Evolutionary conservation across 2,888 invertebrate genomes (phyloP).

Genomic region (Slavum lentiscoides): DNA sequence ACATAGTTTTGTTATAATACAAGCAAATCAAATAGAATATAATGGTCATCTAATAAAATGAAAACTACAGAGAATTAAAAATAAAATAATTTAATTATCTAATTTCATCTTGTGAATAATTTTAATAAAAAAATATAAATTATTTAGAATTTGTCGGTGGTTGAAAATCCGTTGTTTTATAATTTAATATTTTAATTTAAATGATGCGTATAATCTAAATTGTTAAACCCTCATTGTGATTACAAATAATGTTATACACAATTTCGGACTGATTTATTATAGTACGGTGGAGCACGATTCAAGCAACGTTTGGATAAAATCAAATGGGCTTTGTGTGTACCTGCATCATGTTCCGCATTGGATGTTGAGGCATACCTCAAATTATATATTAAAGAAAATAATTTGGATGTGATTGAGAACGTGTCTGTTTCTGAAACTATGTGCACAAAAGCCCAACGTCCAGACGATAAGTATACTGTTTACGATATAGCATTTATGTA

Average conservation of each 20-base stretch:
- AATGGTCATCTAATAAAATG: too few species aligned
- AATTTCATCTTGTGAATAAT: too few species aligned
- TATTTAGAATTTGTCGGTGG: too few species aligned
- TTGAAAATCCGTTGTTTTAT: too few species aligned
- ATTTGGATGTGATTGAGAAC: slow-evolving; percentile 20
- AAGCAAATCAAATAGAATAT: too few species aligned
- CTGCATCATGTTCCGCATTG: slow-evolving; percentile 61
- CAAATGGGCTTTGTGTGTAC: slow-evolving; percentile 66
- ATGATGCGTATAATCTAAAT: too few species aligned
- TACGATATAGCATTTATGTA: slow-evolving; percentile 53
- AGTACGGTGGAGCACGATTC: slow-evolving; percentile 59
- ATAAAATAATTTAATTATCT: too few species aligned
- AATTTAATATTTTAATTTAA: too few species aligned
- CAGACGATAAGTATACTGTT: slow-evolving; percentile 28
- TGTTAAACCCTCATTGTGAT: too few species aligned
- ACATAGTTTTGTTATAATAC: too few species aligned
- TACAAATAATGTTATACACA: neutral
- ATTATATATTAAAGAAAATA: slow-evolving; percentile 27
- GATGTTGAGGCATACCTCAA: slow-evolving; percentile 58
- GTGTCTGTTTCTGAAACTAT: slow-evolving; percentile 40
- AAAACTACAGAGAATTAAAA: too few species aligned
- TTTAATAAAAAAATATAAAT: too few species aligned
- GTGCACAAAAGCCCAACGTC: slow-evolving; percentile 44
- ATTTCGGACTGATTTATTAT: neutral
- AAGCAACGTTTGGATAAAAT: slow-evolving; percentile 61